Conservation (phyloP, 1,140 invertebrate species). For the Meloidogyne exigua region DNA sequence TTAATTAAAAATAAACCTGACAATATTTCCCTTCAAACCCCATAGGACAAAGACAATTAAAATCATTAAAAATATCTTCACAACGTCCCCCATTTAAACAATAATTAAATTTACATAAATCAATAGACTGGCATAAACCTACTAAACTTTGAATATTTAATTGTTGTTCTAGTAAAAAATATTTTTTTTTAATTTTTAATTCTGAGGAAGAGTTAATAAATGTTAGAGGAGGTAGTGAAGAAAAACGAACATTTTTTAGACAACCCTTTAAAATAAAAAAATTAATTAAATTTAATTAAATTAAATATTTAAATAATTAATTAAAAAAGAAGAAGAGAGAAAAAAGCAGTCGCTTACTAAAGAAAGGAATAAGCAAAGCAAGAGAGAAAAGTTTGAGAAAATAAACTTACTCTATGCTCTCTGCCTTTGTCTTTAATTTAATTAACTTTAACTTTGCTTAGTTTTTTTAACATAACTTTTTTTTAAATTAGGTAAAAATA, state of each 20-base stretch:
- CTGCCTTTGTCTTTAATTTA: too few relatives aligned
- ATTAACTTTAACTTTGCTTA: too few relatives aligned
- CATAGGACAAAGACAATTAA: conserved; percentile 43
- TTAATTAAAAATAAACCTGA: conserved; percentile 27
- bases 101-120: conserved; percentile 32
- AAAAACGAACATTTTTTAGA: conserved; percentile 82
- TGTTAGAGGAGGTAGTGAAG: conserved; percentile 80
- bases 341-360: too few relatives aligned
- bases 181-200: background rate
- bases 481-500: too few relatives aligned
- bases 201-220: conserved; percentile 68
- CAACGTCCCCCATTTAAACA: conserved; percentile 55
- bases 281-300: background rate
- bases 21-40: conserved; percentile 56
- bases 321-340: too few relatives aligned
- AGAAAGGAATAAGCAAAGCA: too few relatives aligned
- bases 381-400: too few relatives aligned
- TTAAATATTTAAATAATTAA: too few relatives aligned
- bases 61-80: conserved; percentile 52
- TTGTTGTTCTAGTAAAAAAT: conserved; percentile 31
- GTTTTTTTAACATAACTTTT: too few relatives aligned
- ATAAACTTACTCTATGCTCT: too few relatives aligned
- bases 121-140: conserved; percentile 3
- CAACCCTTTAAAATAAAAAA: conserved; percentile 75
- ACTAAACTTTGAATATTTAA: conserved; percentile 6